Percentiles rank a stretch among this genome's conserved stretches.
Evolutionary conservation across 2,797 vertebrate genomes (phyloP).

Genomic region (Tympanoctomys barrerae): DNA sequence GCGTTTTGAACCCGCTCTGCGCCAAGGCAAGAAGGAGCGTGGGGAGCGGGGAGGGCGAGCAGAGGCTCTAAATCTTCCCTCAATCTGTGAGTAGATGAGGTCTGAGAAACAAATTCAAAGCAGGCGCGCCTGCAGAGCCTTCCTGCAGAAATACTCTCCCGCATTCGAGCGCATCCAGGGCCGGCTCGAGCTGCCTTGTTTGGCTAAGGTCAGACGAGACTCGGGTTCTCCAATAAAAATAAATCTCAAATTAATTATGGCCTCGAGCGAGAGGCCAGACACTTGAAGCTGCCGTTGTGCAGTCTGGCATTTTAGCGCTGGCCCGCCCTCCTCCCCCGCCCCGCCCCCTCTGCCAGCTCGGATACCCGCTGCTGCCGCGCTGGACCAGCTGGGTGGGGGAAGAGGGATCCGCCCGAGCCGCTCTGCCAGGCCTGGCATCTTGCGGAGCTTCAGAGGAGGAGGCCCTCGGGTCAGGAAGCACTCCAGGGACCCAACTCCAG

Average conservation of each 20-base stretch:
- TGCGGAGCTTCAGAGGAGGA: conserved; percentile 50
- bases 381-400: neutral
- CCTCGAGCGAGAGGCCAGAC: conserved; percentile 97
- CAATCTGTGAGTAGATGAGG: conserved; percentile 88
- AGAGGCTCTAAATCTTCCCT: conserved; percentile 88
- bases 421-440: conserved; percentile 62
- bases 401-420: neutral
- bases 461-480: neutral
- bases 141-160: conserved; percentile 94
- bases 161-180: conserved; percentile 95
- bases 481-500: conserved; percentile 31
- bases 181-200: conserved; percentile 96
- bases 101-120: conserved; percentile 92
- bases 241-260: conserved; percentile 99
- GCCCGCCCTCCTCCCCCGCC: neutral
- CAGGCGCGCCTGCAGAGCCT: conserved; percentile 93
- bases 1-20: conserved; percentile 62
- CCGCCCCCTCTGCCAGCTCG: conserved; percentile 55
- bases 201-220: conserved; percentile 99
- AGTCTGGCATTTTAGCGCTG: conserved; percentile 91
- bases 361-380: conserved; percentile 17
- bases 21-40: conserved; percentile 70
- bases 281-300: conserved; percentile 93
- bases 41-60: conserved; percentile 65
- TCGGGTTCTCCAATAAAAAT: conserved; percentile 99